phyloP scores from a whole-genome alignment of 2,888 invertebrate species.

The Caenorhabditis uteleia region DNA sequence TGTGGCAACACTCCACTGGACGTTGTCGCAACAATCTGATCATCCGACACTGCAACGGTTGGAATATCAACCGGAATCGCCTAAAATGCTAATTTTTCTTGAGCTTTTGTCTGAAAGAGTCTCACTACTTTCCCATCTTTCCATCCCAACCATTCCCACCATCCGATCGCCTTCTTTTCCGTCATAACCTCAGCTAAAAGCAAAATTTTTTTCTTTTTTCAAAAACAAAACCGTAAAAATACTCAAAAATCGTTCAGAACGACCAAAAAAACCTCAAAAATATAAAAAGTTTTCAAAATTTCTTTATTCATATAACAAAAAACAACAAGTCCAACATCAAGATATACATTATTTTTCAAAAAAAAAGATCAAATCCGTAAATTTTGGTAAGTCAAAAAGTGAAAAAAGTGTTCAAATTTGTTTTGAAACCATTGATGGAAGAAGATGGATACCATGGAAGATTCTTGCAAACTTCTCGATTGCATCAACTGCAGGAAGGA shows the following conservation, averaged over 20 bases:
- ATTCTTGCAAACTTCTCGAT: conserved; percentile 46
- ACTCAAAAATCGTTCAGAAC: not conserved
- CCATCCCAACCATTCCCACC: conserved; percentile 38
- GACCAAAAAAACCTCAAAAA: not conserved
- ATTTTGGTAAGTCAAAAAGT: not conserved
- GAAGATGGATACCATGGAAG: conserved; percentile 28
- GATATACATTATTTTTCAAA: not conserved
- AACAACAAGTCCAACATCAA: not conserved
- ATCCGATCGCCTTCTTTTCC: conserved; percentile 10
- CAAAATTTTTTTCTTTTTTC: not conserved
- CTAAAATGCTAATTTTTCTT: not conserved
- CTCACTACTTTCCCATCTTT: too few relatives aligned
- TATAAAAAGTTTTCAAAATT: not conserved
- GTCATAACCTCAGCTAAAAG: conserved; percentile 24
- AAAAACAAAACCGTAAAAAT: not conserved
- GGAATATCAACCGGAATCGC: not conserved
- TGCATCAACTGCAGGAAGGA: conserved; percentile 37
- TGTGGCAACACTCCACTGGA: not conserved
- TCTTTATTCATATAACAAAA: not conserved
- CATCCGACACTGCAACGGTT: not conserved
- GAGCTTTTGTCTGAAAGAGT: too few relatives aligned
- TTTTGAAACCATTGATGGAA: conserved; percentile 6
- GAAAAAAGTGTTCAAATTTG: not conserved
- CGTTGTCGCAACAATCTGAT: conserved; percentile 4
- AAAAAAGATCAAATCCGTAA: not conserved